Evolutionary conservation across 2,888 invertebrate genomes (phyloP), one percentile per base, ranked within the genome.

Genomic region (Rhingia campestris): DNA sequence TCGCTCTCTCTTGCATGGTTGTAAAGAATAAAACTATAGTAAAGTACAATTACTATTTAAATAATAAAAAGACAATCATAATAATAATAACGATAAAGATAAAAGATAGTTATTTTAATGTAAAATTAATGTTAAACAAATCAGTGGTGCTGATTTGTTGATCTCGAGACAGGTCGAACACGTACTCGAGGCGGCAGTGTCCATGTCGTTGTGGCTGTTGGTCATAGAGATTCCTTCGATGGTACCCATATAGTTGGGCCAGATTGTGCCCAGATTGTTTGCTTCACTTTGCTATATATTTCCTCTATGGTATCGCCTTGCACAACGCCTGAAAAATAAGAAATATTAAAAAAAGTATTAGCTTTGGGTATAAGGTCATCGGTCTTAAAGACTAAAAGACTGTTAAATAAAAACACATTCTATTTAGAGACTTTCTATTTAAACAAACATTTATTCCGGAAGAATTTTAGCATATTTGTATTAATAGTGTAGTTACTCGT

Each of bases 241-340:
- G 98, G 97, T 89, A 99, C 97, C 99, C 99, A 99, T 92, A 99
- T 98, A 89, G 94, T 95, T 90, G 98, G 97, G 87, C 98, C 98
- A 88, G 98, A 97, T 93, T 99, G 98, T 89, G 97, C 97, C 88
- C 95, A 94, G 91, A 99, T 98, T 88, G 98, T 97, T 90, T 97
- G 96, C 92, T 99, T 98, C 88, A 98, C 97, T 92, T 96, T 96
- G 88, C 94, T 94, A 93, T 99, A 98, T 89, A 99, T 97, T 92
- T 99, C 99, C 92, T 98, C 98, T 45, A 98, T 97, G 69, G 99
- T 98, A 92, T 99, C 98, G 86, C 98, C 99, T 92, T 97, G 97
- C 86, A 98, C 97, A 88, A 98, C 96, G 90, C 98, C 98, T 98
- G 93, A 22, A 87, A 86, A 22, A 22, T 22, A 22, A 2, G 22